phyloP scores from a whole-genome alignment of 2,797 vertebrate genomes.

The Graptemys geographica region DNA sequence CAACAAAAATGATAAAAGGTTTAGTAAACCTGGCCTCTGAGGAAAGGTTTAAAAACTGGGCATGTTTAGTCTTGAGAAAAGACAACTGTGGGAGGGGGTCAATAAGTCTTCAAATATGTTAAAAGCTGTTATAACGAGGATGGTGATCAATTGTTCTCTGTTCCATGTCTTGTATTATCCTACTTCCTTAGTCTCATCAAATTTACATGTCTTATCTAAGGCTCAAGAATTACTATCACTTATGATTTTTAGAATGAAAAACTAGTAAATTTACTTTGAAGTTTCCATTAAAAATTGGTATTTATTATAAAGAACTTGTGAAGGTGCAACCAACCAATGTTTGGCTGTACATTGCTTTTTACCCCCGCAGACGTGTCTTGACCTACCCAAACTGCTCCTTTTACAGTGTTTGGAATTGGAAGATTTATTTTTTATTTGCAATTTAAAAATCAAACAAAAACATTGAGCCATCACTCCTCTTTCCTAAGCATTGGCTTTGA shows the following conservation, averaged over 20 bases:
- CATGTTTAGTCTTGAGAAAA: neutral
- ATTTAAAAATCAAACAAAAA: neutral
- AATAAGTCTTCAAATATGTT: neutral
- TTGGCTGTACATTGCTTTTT: neutral
- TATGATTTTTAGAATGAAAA: neutral
- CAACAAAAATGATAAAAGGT: neutral
- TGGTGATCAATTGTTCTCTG: neutral
- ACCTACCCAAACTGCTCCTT: neutral
- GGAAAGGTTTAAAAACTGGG: neutral
- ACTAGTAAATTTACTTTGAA: neutral
- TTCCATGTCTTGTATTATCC: neutral
- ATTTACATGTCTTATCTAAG: neutral
- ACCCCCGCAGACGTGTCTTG: neutral
- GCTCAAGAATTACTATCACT: neutral
- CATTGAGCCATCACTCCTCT: neutral
- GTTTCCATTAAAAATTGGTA: neutral
- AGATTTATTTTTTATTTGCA: neutral
- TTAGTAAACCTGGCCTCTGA: neutral
- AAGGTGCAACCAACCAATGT: neutral
- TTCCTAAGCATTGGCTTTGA: neutral
- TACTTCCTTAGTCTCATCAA: neutral
- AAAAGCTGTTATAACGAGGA: neutral
- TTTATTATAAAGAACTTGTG: neutral
- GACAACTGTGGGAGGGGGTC: accelerated
- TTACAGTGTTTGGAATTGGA: neutral